phyloP scores from a whole-genome alignment of 35 echinoderm and acorn worm genomes.

The Amphiura filiformis region DNA sequence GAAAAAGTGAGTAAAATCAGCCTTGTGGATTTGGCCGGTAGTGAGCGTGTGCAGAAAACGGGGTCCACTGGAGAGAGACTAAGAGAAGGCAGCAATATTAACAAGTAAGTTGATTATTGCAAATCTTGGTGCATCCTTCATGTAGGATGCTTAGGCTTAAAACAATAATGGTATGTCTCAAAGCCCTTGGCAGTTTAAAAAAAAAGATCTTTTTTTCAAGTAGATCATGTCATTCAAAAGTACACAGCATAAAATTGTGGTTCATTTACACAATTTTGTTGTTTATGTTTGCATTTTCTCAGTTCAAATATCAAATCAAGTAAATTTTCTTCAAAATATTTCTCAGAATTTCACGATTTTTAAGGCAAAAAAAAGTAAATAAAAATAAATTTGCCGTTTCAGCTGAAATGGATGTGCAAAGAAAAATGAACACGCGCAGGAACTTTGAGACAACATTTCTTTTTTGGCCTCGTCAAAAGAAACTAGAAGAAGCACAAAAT shows the following conservation, averaged over 20 bases:
- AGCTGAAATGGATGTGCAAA: too few relatives aligned
- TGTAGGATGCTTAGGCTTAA: neutral
- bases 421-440: too few relatives aligned
- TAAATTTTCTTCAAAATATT: too few relatives aligned
- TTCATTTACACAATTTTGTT: too few relatives aligned
- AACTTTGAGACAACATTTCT: too few relatives aligned
- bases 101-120: slow-evolving; percentile 90
- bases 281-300: too few relatives aligned
- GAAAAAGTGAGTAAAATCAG: slow-evolving; percentile 97
- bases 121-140: neutral
- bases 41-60: slow-evolving; percentile 87
- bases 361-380: too few relatives aligned
- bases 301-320: neutral
- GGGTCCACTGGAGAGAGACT: slow-evolving; percentile 85
- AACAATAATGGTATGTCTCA: neutral
- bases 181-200: too few relatives aligned
- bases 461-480: too few relatives aligned
- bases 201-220: neutral
- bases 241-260: too few relatives aligned
- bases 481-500: too few relatives aligned
- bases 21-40: slow-evolving; percentile 91
- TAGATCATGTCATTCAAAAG: neutral
- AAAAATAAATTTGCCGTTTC: too few relatives aligned
- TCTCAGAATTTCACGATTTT: neutral
- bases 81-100: slow-evolving; percentile 89